Percentiles rank a stretch among this genome's conserved stretches.
Conservation (phyloP, 2,888 invertebrate species). For the Chloroclystis v-ata region DNA sequence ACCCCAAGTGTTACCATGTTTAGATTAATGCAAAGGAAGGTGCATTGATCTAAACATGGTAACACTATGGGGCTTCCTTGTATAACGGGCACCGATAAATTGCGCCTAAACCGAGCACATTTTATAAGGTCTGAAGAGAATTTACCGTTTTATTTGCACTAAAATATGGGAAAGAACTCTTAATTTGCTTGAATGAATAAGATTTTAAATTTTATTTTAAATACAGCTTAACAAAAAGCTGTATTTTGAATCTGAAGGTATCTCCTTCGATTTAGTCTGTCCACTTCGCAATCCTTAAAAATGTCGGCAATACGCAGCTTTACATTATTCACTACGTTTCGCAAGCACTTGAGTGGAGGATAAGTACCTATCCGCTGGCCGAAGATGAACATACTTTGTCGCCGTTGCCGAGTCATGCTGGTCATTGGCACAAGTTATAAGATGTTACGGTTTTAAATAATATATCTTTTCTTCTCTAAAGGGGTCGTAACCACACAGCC, state of each 20-base stretch:
- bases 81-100: conserved; percentile 38
- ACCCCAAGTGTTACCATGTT: too few species aligned
- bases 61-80: conserved; percentile 53
- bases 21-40: too few species aligned
- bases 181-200: too few species aligned
- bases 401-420: conserved; percentile 52
- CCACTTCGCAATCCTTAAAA: too few species aligned
- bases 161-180: too few species aligned
- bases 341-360: conserved; percentile 42
- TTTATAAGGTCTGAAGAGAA: background rate
- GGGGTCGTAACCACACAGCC: too few species aligned
- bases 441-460: conserved; percentile 18
- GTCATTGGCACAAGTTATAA: conserved; percentile 50
- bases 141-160: background rate
- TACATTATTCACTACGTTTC: conserved; percentile 29
- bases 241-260: background rate
- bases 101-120: background rate
- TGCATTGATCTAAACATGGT: conserved; percentile 71
- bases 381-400: conserved; percentile 45
- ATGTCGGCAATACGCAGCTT: conserved; percentile 9
- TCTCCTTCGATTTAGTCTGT: background rate
- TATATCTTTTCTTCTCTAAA: too few species aligned
- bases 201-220: too few species aligned
- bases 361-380: conserved; percentile 46
- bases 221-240: too few species aligned